Evolutionary conservation across 1,140 invertebrate species (phyloP).

Genomic region (Drosophila bocqueti): DNA sequence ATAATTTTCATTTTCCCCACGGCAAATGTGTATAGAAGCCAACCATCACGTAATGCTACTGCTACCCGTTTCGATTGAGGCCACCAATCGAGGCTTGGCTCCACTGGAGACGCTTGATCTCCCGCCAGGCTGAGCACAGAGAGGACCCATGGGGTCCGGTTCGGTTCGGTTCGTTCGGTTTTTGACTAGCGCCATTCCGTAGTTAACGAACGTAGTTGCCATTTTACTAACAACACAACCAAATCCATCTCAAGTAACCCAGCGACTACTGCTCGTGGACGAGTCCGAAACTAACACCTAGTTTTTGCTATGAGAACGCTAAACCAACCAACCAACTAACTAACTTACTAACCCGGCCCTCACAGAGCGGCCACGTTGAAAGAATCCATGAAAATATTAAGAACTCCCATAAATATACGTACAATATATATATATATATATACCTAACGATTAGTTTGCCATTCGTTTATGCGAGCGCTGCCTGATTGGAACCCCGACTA

Average conservation of each 20-base stretch:
- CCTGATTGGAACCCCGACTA: conserved; percentile 56
- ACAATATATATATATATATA: conserved; percentile 42
- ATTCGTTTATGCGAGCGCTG: conserved; percentile 55
- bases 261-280: conserved; percentile 47
- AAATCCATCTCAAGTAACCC: conserved; percentile 40
- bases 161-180: conserved; percentile 23
- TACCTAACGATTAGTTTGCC: conserved; percentile 74
- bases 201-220: conserved; percentile 49
- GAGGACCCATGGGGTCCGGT: conserved; percentile 2
- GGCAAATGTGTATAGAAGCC: conserved; percentile 32
- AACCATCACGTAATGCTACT: conserved; percentile 63
- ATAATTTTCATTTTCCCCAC: conserved; percentile 53
- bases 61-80: conserved; percentile 63
- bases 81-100: conserved; percentile 3
- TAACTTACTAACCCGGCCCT: conserved; percentile 41
- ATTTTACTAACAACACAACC: conserved; percentile 52
- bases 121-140: conserved; percentile 11
- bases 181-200: conserved; percentile 26
- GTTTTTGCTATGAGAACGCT: conserved; percentile 29
- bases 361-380: conserved; percentile 23
- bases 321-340: conserved; percentile 42
- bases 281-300: conserved; percentile 37
- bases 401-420: conserved; percentile 52
- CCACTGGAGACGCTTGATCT: conserved; percentile 4
- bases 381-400: conserved; percentile 38